Percentiles rank a stretch among this genome's conserved stretches.
phyloP scores from a whole-genome alignment of 2,797 vertebrate species.

The Argentina silus region DNA sequence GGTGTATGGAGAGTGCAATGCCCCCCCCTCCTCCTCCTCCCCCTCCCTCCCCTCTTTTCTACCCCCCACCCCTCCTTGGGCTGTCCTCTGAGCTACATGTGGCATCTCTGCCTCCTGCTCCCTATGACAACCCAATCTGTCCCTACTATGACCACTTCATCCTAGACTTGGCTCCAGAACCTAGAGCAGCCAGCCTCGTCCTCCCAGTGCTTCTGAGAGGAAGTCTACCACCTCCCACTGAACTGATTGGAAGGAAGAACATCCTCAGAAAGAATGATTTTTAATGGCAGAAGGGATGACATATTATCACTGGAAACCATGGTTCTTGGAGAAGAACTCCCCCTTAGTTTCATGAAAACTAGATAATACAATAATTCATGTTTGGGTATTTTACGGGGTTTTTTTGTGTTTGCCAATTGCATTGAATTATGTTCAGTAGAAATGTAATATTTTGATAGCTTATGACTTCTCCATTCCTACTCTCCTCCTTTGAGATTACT shows the following conservation, averaged over 20 bases:
- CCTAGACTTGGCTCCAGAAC: slow-evolving; percentile 59
- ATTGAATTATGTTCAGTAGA: too few species aligned
- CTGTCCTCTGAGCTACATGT: slow-evolving; percentile 73
- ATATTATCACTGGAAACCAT: too few species aligned
- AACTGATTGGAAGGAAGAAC: not conserved
- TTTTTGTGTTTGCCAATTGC: too few species aligned
- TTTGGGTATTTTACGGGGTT: too few species aligned
- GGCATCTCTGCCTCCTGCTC: slow-evolving; percentile 65
- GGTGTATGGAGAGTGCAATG: slow-evolving; percentile 9
- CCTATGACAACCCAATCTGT: slow-evolving; percentile 76
- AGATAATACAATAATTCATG: too few species aligned
- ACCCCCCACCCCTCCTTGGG: slow-evolving; percentile 58
- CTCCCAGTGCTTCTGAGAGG: not conserved
- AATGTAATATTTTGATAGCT: too few species aligned
- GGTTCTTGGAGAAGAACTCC: too few species aligned
- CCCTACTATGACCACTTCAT: slow-evolving; percentile 75
- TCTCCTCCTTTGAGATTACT: too few species aligned
- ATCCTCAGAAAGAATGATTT: not conserved
- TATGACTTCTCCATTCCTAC: too few species aligned
- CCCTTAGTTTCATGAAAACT: too few species aligned
- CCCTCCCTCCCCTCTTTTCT: slow-evolving; percentile 4
- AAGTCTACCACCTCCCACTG: not conserved
- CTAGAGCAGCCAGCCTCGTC: not conserved
- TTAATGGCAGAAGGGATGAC: too few species aligned
- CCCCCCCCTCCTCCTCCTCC: slow-evolving; percentile 28